Evolutionary conservation across 1,140 invertebrate genomes (phyloP).

Genomic region (Caerostris extrusa): DNA sequence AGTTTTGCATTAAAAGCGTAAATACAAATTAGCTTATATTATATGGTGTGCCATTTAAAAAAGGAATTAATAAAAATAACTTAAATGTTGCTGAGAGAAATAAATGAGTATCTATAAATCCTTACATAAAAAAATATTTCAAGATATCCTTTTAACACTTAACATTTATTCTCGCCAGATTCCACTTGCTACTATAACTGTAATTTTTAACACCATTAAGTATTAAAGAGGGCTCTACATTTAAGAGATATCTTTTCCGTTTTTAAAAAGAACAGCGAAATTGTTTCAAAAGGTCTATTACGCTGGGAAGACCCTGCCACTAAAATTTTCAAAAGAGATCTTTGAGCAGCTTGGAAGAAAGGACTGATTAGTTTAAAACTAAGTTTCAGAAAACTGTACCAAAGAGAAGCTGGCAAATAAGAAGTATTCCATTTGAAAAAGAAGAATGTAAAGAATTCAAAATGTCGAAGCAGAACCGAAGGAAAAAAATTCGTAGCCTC

Average conservation of each 20-base stretch:
- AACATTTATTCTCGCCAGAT: too few relatives aligned
- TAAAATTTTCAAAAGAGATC: conserved; percentile 11
- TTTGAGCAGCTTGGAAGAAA: background rate
- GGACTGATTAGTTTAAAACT: conserved; percentile 12
- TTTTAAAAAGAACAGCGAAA: background rate
- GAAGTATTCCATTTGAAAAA: too few relatives aligned
- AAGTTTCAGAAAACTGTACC: conserved; percentile 7
- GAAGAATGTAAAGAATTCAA: background rate
- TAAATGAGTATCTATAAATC: too few relatives aligned
- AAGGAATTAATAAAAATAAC: too few relatives aligned
- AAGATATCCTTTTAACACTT: too few relatives aligned
- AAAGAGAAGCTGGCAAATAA: too few relatives aligned
- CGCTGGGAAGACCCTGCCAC: background rate
- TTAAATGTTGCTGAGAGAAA: too few relatives aligned
- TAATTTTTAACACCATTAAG: background rate
- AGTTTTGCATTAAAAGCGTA: too few relatives aligned
- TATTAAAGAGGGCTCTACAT: background rate
- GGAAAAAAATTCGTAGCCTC: background rate
- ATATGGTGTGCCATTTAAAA: too few relatives aligned
- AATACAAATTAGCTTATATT: too few relatives aligned
- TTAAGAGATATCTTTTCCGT: background rate
- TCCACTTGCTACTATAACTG: too few relatives aligned
- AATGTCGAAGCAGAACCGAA: background rate
- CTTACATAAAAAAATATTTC: too few relatives aligned
- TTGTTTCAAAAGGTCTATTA: conserved; percentile 33